Base-by-base conservation (phyloP, 2,797 vertebrate species). In the Erpetoichthys calabaricus region DNA sequence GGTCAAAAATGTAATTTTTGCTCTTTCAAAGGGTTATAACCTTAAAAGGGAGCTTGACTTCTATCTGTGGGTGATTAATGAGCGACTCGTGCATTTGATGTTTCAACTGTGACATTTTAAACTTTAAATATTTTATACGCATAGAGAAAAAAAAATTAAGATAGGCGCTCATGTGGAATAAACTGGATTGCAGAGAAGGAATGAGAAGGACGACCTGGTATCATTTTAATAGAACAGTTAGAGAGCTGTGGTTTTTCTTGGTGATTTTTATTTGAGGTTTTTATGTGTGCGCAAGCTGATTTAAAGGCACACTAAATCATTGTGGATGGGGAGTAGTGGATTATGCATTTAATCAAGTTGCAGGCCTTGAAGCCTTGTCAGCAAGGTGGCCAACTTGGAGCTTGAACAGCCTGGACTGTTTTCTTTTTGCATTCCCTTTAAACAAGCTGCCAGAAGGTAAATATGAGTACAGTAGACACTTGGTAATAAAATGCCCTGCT, bases 1-100 rank as follows among this genome's bases (percentile, higher is more conserved):
- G 86, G 86, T 88, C 83, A 88, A 85, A 88, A 86, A 86, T 86
- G 83, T 86, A 85, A 88, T 88, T 86, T 86, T 88, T 88, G 86
- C 84, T 86, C 86, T 86, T 88, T 88, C 84, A 88, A 88, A 88
- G 84, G 86, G 86, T 86, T 88, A 88, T 86, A 88, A 85, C 86
- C 84, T 88, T 84, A 88, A 86, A 86, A 86, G 86, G 82, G 80
- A 83, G 79, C 80, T 78, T 56, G 57, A 53, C 58, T 63, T 81
- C 82, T 80, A 81, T 84, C 86, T 83, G 65, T 7, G 61, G 75
- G 80, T 88, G 84, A 86, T 86, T 86, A 88, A 88, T 86, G 80
- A 86, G 76, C 78, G 84, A 79, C 80, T 82, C 73, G 66, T 58
- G 76, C 82, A 84, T 86, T 86, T 86, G 86, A 88, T 88, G 86